Evolutionary conservation across 1,140 invertebrate genomes (phyloP).

Genomic region (Penaeus vannamei): DNA sequence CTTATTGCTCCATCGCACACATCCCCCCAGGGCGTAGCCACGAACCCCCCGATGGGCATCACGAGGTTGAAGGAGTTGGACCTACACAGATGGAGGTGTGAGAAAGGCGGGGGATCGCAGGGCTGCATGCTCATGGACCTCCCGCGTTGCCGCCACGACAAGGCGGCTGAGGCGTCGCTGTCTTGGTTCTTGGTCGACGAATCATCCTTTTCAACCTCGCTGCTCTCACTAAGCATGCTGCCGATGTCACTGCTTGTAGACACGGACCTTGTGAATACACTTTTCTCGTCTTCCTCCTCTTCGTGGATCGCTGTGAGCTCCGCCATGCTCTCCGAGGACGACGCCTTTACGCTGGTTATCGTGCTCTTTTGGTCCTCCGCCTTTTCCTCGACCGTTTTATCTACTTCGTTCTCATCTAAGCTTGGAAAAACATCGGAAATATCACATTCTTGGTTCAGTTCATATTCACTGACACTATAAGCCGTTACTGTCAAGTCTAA

Average conservation of each 20-base stretch:
- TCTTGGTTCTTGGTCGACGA: neutral
- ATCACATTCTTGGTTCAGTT: constrained; percentile 34
- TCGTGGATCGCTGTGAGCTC: constrained; percentile 53
- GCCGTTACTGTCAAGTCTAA: constrained; percentile 44
- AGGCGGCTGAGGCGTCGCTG: constrained; percentile 17
- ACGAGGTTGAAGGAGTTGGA: constrained; percentile 66
- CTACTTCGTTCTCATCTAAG: neutral
- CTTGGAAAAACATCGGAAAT: neutral
- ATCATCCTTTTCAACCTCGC: constrained; percentile 60
- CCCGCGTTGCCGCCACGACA: constrained; percentile 61
- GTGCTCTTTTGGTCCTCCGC: neutral
- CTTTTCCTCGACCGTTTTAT: constrained; percentile 20
- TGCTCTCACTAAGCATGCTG: constrained; percentile 65
- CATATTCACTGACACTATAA: constrained; percentile 6
- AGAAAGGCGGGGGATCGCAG: constrained; percentile 53
- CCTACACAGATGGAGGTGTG: constrained; percentile 52
- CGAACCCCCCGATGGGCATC: constrained; percentile 45
- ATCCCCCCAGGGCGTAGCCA: constrained; percentile 71
- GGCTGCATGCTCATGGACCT: constrained; percentile 68
- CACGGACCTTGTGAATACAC: constrained; percentile 55
- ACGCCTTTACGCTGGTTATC: neutral
- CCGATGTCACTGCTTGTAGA: constrained; percentile 68
- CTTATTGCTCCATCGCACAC: constrained; percentile 74
- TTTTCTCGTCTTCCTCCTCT: constrained; percentile 60
- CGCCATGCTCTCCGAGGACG: constrained; percentile 30